Evolutionary conservation across 53 echinoderm and acorn worm genomes (phyloP).

Genomic region (Stichopus horrens): DNA sequence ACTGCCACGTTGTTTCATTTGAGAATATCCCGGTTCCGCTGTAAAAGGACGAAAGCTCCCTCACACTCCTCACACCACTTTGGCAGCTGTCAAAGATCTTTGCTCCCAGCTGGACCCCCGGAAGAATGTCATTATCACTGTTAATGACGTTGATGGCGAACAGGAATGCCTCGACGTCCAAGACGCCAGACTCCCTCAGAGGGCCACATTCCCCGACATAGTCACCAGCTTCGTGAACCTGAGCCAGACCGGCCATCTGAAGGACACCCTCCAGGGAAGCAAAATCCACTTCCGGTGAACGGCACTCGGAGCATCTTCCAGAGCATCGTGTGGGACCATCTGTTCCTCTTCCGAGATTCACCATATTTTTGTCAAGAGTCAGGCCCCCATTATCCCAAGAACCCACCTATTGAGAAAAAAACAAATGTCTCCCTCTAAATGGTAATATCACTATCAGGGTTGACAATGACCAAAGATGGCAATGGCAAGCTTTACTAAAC

Average conservation of each 20-base stretch:
- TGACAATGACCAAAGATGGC: no score
- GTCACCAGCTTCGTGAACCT: constrained; percentile 51
- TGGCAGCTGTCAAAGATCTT: constrained; percentile 74
- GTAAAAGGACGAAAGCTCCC: constrained; percentile 65
- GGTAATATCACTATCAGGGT: no score
- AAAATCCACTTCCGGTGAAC: neutral
- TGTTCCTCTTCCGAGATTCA: constrained; percentile 12
- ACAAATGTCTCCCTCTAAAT: neutral
- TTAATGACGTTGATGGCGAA: constrained; percentile 77
- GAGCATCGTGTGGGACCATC: constrained; percentile 41
- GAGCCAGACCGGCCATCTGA: constrained; percentile 73
- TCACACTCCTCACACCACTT: constrained; percentile 59
- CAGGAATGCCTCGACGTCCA: constrained; percentile 76
- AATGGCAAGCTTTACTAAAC: no score
- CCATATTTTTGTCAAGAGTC: constrained; percentile 6
- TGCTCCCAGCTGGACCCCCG: constrained; percentile 64
- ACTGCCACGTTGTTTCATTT: constrained; percentile 47
- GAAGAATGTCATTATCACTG: constrained; percentile 52
- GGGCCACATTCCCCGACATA: constrained; percentile 59
- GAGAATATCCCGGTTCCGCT: constrained; percentile 45
- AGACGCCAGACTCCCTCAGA: constrained; percentile 50
- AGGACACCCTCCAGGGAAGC: constrained; percentile 55
- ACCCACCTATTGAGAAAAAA: constrained; percentile 59
- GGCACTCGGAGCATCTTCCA: constrained; percentile 82
- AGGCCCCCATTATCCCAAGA: constrained; percentile 61